phyloP scores from a whole-genome alignment of 30 jellyfish, hydroid and myxozoan genomes.

The Cassiopea andromeda region DNA sequence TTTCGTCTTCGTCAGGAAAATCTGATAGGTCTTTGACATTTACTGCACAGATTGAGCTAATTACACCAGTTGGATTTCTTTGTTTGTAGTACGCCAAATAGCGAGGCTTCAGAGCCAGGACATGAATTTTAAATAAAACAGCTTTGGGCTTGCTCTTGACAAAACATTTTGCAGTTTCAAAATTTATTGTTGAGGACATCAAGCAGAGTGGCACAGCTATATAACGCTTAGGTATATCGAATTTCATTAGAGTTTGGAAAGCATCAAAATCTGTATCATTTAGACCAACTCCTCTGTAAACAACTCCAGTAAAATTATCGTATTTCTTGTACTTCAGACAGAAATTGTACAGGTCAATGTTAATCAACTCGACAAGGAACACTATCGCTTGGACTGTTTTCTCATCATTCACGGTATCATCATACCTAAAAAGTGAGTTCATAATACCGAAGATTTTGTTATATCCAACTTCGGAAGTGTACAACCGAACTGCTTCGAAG shows the following conservation, averaged over 20 bases:
- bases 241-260: slow-evolving; percentile 38
- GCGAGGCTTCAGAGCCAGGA: slow-evolving; percentile 66
- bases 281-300: slow-evolving; percentile 81
- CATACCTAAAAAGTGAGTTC: slow-evolving; percentile 79
- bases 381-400: slow-evolving; percentile 73
- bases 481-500: slow-evolving; percentile 58
- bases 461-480: slow-evolving; percentile 79
- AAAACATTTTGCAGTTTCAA: slow-evolving; percentile 55
- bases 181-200: slow-evolving; percentile 71
- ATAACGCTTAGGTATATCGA: slow-evolving; percentile 73
- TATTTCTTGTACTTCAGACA: slow-evolving; percentile 57
- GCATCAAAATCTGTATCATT: slow-evolving; percentile 63
- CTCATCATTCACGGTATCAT: slow-evolving; percentile 47
- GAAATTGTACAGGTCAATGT: slow-evolving; percentile 76
- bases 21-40: slow-evolving; percentile 71
- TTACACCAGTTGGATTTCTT: slow-evolving; percentile 71
- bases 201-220: slow-evolving; percentile 86
- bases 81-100: slow-evolving; percentile 54
- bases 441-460: slow-evolving; percentile 65
- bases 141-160: slow-evolving; percentile 48
- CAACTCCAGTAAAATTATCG: slow-evolving; percentile 77
- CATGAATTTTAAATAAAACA: slow-evolving; percentile 73
- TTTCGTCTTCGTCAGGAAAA: slow-evolving; percentile 77
- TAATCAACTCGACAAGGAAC: slow-evolving; percentile 77
- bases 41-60: slow-evolving; percentile 93